These are phyloP conservation scores for Archilochus colubris DNA, from an alignment of 2,113 vertebrate genomes.

Conservation along the genomic window DNA sequence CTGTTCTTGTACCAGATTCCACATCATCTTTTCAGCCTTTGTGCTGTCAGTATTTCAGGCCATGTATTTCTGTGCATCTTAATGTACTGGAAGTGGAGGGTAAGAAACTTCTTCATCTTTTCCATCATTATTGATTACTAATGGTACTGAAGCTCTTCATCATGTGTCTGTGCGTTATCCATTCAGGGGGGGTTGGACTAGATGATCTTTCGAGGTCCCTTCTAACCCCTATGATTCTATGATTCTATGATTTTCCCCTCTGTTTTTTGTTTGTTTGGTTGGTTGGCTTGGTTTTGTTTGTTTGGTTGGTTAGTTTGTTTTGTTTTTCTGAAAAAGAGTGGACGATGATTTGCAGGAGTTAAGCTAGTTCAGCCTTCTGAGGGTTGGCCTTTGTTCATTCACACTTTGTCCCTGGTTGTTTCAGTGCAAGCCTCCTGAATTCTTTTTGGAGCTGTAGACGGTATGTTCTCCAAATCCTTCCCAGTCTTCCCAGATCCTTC, in stretches of 20 bases:
- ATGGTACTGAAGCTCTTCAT: not conserved
- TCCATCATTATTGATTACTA: not conserved
- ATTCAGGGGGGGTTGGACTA: no score
- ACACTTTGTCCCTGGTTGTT: not conserved
- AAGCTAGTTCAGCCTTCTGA: not conserved
- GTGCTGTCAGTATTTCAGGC: not conserved
- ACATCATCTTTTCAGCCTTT: not conserved
- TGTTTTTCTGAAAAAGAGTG: not conserved
- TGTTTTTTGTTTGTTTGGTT: not conserved
- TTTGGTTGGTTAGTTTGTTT: not conserved
- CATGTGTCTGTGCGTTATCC: not conserved
- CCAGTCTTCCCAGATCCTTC: not conserved
- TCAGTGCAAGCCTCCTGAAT: not conserved
- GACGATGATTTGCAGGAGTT: not conserved
- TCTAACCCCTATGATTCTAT: no score
- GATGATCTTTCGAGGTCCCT: no score
- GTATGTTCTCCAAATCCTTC: not conserved
- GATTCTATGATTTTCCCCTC: no score
- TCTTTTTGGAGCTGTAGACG: not conserved
- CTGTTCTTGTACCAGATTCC: not conserved
- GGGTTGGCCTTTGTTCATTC: not conserved
- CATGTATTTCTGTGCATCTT: not conserved
- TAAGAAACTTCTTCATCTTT: not conserved
- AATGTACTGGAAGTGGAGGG: no score
- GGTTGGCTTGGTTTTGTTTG: not conserved